A percentile compares a stretch with the other conserved stretches of the same genome.
phyloP scores from a whole-genome alignment of 2,888 invertebrate genomes.

The Anticlea derivata region DNA sequence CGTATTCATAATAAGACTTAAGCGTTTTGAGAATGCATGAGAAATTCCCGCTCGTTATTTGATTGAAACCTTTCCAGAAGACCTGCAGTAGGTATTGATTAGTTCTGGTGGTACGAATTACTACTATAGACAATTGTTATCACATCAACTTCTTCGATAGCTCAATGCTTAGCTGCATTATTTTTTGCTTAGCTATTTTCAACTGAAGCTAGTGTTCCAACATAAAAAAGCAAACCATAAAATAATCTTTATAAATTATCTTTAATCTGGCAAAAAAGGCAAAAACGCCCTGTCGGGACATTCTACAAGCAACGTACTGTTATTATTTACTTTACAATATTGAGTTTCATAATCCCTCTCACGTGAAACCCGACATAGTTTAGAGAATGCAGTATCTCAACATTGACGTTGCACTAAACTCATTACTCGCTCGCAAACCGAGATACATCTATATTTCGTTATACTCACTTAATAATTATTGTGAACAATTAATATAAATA shows the following conservation, averaged over 20 bases:
- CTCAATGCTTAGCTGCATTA: not conserved
- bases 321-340: slow-evolving; percentile 33
- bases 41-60: not conserved
- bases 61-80: not conserved
- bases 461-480: too few relatives aligned
- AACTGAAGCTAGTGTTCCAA: too few relatives aligned
- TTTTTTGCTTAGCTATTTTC: too few relatives aligned
- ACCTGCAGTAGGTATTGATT: not conserved
- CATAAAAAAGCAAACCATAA: too few relatives aligned
- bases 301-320: slow-evolving; percentile 14
- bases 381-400: not conserved
- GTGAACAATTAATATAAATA: too few relatives aligned
- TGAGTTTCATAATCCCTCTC: slow-evolving; percentile 31
- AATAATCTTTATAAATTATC: slow-evolving; percentile 15
- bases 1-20: slow-evolving; percentile 19
- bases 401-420: not conserved
- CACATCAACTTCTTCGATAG: too few relatives aligned
- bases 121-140: too few relatives aligned
- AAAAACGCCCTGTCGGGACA: slow-evolving; percentile 15
- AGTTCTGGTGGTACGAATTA: not conserved
- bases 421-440: not conserved
- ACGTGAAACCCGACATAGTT: slow-evolving; percentile 19
- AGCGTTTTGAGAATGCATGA: slow-evolving; percentile 1
- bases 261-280: slow-evolving; percentile 13
- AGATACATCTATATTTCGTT: too few relatives aligned